Percentiles rank a stretch among this genome's conserved stretches.
phyloP scores from a whole-genome alignment of 2,888 invertebrate species.

The Andrena flavipes region DNA sequence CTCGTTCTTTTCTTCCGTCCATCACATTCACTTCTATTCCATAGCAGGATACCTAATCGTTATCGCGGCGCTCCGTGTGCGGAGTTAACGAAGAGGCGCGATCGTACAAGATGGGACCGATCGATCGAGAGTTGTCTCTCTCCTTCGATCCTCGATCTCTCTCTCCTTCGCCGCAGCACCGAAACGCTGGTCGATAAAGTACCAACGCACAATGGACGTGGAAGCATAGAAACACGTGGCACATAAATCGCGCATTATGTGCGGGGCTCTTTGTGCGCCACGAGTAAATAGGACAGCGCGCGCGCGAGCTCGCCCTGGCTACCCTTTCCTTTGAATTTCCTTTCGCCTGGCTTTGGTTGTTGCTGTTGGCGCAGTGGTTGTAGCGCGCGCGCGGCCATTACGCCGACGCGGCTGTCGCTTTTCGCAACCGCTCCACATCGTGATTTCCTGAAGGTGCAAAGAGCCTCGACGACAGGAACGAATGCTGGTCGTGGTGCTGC shows the following conservation, averaged over 20 bases:
- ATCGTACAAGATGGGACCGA: background rate
- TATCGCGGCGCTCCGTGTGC: too few relatives aligned
- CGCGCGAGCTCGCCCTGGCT: constrained; percentile 48
- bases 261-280: constrained; percentile 60
- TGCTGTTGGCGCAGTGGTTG: constrained; percentile 68
- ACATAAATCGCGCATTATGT: constrained; percentile 70
- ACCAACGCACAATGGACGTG: constrained; percentile 59
- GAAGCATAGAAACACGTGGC: constrained; percentile 63
- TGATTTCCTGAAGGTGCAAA: constrained; percentile 78
- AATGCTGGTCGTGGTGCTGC: constrained; percentile 52
- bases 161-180: constrained; percentile 20
- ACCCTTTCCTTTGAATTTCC: constrained; percentile 63
- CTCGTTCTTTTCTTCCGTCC: too few relatives aligned
- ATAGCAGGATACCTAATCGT: too few relatives aligned
- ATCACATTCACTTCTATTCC: too few relatives aligned
- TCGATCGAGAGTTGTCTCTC: background rate
- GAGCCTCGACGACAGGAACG: constrained; percentile 58
- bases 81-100: background rate
- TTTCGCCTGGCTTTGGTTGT: constrained; percentile 57
- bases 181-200: constrained; percentile 57
- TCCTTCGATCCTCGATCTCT: constrained; percentile 14
- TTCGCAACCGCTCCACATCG: constrained; percentile 78
- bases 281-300: constrained; percentile 61
- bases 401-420: constrained; percentile 60
- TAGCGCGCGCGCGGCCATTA: constrained; percentile 27